These are phyloP conservation scores for Notiomystis cincta DNA, from an alignment of 2,113 vertebrate species.

Conservation along the genomic window DNA sequence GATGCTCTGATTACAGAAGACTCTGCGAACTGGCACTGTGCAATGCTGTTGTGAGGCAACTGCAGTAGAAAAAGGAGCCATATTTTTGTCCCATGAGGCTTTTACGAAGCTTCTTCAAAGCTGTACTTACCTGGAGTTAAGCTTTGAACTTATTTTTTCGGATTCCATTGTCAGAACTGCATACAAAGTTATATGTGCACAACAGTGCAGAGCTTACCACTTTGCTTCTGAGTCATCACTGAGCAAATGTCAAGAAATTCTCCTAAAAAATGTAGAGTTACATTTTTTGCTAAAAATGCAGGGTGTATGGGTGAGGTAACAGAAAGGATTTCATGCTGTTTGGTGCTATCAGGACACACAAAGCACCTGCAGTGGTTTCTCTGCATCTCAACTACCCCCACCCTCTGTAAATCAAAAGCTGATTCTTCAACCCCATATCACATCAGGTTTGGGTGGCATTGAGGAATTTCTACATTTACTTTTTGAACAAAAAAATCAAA, in stretches of 20 bases:
- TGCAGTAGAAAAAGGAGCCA: neutral
- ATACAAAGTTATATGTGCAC: neutral
- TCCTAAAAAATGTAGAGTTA: neutral
- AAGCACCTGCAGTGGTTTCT: neutral
- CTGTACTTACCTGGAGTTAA: neutral
- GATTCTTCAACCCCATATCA: neutral
- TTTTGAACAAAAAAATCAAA: neutral
- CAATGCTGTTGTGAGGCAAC: neutral
- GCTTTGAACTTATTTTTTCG: neutral
- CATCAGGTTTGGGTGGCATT: neutral
- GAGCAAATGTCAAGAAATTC: neutral
- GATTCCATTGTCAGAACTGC: neutral
- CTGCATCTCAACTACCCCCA: neutral
- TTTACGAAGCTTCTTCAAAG: neutral
- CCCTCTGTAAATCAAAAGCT: neutral
- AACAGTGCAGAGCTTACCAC: neutral
- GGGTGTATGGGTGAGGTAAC: neutral
- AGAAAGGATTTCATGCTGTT: neutral
- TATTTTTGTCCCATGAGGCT: neutral
- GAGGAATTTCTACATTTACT: neutral
- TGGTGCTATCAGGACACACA: neutral
- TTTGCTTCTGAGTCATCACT: neutral
- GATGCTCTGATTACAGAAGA: neutral
- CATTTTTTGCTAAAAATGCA: neutral
- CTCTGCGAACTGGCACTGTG: neutral